These are phyloP conservation scores for Clupea harengus DNA, from an alignment of 2,113 vertebrate genomes.

Conservation along the genomic window DNA sequence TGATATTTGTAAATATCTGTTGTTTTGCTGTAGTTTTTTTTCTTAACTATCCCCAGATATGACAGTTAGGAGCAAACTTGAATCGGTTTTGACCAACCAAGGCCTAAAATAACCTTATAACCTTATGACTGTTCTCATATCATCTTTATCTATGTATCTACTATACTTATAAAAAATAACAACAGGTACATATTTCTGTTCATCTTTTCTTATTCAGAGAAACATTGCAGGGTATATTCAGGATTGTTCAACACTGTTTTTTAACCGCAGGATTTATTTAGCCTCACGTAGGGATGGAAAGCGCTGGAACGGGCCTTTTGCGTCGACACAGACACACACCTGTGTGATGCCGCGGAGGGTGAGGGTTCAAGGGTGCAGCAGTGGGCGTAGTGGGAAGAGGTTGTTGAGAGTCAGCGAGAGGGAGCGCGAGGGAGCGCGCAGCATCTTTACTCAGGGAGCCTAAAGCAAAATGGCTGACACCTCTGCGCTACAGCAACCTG, in stretches of 20 bases:
- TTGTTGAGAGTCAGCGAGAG: not conserved
- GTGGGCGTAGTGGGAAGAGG: constrained; percentile 49
- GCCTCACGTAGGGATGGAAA: constrained; percentile 18
- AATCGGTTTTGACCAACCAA: too few species aligned
- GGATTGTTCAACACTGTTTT: not conserved
- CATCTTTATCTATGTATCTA: too few species aligned
- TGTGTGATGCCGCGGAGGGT: constrained; percentile 44
- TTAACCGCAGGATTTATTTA: not conserved
- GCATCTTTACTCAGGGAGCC: constrained; percentile 37
- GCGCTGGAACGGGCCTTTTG: constrained; percentile 11
- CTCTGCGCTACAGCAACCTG: constrained; percentile 37
- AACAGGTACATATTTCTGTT: too few species aligned
- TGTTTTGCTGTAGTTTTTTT: too few species aligned
- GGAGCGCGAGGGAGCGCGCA: not conserved
- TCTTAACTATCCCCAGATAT: too few species aligned
- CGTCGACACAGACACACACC: constrained; percentile 50
- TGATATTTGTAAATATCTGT: not conserved
- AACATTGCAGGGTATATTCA: not conserved
- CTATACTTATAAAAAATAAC: not conserved
- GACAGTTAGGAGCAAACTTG: too few species aligned
- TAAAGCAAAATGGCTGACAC: constrained; percentile 46
- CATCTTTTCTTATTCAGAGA: not conserved
- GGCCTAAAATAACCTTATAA: too few species aligned
- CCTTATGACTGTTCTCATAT: too few species aligned
- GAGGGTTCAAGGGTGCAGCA: constrained; percentile 43